phyloP scores from a whole-genome alignment of 2,113 vertebrate genomes.

The Paedocypris sp. region DNA sequence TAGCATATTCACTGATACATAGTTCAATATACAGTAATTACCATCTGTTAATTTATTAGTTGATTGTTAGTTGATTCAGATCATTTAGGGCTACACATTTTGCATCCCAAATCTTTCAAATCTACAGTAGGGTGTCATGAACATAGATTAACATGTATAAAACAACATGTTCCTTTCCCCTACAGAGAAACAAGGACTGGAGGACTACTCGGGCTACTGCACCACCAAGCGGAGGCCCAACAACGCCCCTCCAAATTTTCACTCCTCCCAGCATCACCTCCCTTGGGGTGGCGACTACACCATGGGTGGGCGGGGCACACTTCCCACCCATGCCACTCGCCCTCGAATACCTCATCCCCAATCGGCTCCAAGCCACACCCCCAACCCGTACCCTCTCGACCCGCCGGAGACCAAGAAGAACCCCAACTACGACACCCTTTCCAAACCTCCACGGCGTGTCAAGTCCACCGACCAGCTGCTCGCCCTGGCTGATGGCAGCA shows the following conservation, averaged over 20 bases:
- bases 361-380: slow-evolving; percentile 60
- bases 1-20: too few relatives aligned
- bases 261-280: slow-evolving; percentile 67
- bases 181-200: slow-evolving; percentile 74
- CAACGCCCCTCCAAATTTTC: slow-evolving; percentile 63
- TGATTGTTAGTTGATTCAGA: too few relatives aligned
- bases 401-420: slow-evolving; percentile 61
- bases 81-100: too few relatives aligned
- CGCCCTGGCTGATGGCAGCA: slow-evolving; percentile 61
- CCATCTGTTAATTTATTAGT: too few relatives aligned
- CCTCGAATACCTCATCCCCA: slow-evolving; percentile 63
- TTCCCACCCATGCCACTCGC: slow-evolving; percentile 66
- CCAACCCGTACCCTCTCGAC: slow-evolving; percentile 66
- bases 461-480: slow-evolving; percentile 80
- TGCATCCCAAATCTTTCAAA: neutral
- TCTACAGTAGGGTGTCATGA: too few relatives aligned
- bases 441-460: slow-evolving; percentile 70
- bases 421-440: slow-evolving; percentile 65
- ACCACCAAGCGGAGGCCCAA: slow-evolving; percentile 74
- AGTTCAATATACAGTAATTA: too few relatives aligned
- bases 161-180: slow-evolving; percentile 39
- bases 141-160: too few relatives aligned
- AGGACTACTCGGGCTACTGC: slow-evolving; percentile 82
- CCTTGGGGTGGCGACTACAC: slow-evolving; percentile 71
- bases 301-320: slow-evolving; percentile 69